These are phyloP conservation scores for Anguilla obscura DNA, from an alignment of 2,797 vertebrate species.

Conservation along the genomic window DNA sequence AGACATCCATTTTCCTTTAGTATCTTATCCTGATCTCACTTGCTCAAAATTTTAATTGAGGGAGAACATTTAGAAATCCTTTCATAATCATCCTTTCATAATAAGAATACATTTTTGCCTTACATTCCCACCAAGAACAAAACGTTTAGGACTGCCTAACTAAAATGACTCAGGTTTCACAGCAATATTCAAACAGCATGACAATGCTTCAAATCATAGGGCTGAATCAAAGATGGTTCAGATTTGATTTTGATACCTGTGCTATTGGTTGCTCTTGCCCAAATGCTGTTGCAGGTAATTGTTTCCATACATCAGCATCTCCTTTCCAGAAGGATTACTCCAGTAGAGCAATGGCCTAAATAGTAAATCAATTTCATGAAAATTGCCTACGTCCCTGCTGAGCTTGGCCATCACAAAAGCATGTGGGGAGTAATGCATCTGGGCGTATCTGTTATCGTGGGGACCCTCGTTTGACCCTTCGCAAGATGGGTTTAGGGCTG, in stretches of 20 bases:
- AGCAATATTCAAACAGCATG: neutral
- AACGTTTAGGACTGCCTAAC: neutral
- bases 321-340: constrained; percentile 23
- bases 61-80: neutral
- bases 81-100: neutral
- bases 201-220: constrained; percentile 21
- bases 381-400: constrained; percentile 1
- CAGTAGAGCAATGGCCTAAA: constrained; percentile 27
- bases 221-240: constrained; percentile 40
- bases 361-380: constrained; percentile 29
- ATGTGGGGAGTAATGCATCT: neutral
- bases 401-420: constrained; percentile 1
- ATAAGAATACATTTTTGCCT: neutral
- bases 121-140: neutral
- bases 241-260: constrained; percentile 43
- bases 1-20: neutral
- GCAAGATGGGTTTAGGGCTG: constrained; percentile 15
- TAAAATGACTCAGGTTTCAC: neutral
- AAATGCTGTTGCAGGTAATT: constrained; percentile 46
- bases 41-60: neutral
- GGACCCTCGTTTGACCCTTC: constrained; percentile 15
- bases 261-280: constrained; percentile 37
- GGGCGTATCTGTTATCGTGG: neutral
- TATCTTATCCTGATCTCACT: neutral
- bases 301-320: constrained; percentile 40